Evolutionary conservation across 2,113 vertebrate genomes (phyloP), one percentile per base, ranked within the genome.

Genomic region (Oryzias melastigma): DNA sequence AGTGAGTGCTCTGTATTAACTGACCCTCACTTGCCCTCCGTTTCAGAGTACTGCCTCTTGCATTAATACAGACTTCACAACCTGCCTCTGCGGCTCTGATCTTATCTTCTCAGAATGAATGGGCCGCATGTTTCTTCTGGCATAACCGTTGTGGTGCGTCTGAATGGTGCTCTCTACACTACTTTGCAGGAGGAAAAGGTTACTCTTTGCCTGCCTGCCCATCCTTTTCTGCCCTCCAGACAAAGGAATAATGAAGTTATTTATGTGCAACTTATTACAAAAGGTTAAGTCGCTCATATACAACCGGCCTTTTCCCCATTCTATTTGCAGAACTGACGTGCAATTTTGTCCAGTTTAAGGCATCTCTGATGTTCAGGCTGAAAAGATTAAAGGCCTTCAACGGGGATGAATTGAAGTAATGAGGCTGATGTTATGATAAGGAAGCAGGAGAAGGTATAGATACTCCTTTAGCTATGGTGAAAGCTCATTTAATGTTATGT

Each of bases 31-130:
- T 71, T 68, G 68, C 69, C 75, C 65, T 76, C 58, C 64, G 58
- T 27, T 63, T 64, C 47, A 59, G 53, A 54, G 57, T 16, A n/a
- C 47, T 44, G 48, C 62, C 46, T 59, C 25, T 56, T 51, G 52
- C 58, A 65, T 66, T 69, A 61, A 60, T 69, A 63, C 35, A 68
- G 57, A 66, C 14, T 62, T 78, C 51, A 29, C 17, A 29, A 44
- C 43, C 52, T 55, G 46, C 58, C 63, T 71, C 56, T 58, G 52
- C 52, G 56, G 60, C 60, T 67, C 19, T 65, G 84, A 85, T 78
- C 65, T 53, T 84, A 82, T 88, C 78, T 65, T 41, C 52, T 14
- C 65, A 69, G 73, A 68, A 80, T 78, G 82, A 84, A 89, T 88
- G 68, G 66, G 53, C 69, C 53, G 52, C 40, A 46, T 56, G 60